Percentiles rank a stretch among this genome's conserved stretches.
These are phyloP conservation scores for Lepisosteus oculatus DNA, from an alignment of 2,113 vertebrate species.

Conservation along the genomic window DNA sequence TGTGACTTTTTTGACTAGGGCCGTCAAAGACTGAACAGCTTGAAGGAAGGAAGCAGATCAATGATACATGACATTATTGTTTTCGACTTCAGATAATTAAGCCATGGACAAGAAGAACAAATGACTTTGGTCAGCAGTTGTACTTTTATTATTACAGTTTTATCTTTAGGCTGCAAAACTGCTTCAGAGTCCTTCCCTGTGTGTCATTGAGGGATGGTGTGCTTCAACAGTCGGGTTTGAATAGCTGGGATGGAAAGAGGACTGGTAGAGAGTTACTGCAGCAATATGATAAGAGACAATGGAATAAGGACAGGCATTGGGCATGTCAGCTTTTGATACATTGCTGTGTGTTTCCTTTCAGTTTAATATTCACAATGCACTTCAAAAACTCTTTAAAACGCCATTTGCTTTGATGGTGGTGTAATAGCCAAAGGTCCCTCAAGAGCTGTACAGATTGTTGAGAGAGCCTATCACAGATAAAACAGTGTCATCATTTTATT, in stretches of 20 bases:
- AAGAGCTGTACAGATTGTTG: neutral
- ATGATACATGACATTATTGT: too few relatives aligned
- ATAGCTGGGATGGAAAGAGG: neutral
- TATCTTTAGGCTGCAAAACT: neutral
- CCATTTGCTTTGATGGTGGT: conserved; percentile 19
- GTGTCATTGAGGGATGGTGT: conserved; percentile 10
- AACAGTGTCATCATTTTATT: conserved; percentile 6
- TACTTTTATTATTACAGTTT: conserved; percentile 2
- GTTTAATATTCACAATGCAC: conserved; percentile 8
- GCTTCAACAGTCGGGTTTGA: neutral
- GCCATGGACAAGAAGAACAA: too few relatives aligned
- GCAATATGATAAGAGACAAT: conserved; percentile 9
- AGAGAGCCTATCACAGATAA: conserved; percentile 3
- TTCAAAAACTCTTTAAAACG: conserved; percentile 12
- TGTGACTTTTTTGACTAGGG: too few relatives aligned
- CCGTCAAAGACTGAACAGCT: too few relatives aligned
- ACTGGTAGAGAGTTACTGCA: neutral
- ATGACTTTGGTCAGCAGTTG: neutral
- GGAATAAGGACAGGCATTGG: neutral
- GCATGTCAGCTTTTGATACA: neutral
- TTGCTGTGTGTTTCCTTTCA: neutral
- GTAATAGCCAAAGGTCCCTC: conserved; percentile 1
- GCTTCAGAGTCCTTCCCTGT: neutral
- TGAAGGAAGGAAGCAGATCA: too few relatives aligned
- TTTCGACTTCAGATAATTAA: too few relatives aligned